A percentile compares a stretch with the other conserved stretches of the same genome.
Evolutionary conservation across 2,888 invertebrate genomes (phyloP).

Genomic region (Biston betularia): DNA sequence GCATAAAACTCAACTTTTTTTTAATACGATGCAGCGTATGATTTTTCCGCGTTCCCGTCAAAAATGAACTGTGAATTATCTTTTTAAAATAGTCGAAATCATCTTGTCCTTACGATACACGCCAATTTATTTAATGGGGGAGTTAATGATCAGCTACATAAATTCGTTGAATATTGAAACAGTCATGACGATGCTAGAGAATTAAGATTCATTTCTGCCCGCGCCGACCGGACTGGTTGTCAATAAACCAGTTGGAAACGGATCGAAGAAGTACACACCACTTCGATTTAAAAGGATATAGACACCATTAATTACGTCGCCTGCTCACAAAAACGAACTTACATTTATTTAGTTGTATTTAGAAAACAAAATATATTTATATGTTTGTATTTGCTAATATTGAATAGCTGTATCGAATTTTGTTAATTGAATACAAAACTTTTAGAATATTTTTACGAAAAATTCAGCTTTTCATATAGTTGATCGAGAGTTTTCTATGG

Average conservation of each 20-base stretch:
- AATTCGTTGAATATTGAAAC: conserved; percentile 53
- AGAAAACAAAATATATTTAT: too few relatives aligned
- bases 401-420: too few relatives aligned
- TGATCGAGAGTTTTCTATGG: too few relatives aligned
- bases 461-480: too few relatives aligned
- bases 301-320: conserved; percentile 18
- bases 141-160: conserved; percentile 48
- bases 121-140: conserved; percentile 44
- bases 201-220: conserved; percentile 68
- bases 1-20: too few relatives aligned
- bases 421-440: too few relatives aligned
- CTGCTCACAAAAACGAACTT: conserved; percentile 45
- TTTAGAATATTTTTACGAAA: too few relatives aligned
- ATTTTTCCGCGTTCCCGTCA: too few relatives aligned
- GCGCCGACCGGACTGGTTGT: conserved; percentile 61
- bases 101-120: conserved; percentile 22
- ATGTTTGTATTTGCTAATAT: too few relatives aligned
- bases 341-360: background rate
- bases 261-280: conserved; percentile 47
- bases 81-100: conserved; percentile 4
- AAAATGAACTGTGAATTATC: too few relatives aligned
- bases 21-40: too few relatives aligned
- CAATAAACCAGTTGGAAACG: conserved; percentile 65
- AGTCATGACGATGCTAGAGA: conserved; percentile 49
- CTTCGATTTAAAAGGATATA: conserved; percentile 61